Conservation (phyloP, 2,797 vertebrate genomes). For the Sphenodon punctatus region DNA sequence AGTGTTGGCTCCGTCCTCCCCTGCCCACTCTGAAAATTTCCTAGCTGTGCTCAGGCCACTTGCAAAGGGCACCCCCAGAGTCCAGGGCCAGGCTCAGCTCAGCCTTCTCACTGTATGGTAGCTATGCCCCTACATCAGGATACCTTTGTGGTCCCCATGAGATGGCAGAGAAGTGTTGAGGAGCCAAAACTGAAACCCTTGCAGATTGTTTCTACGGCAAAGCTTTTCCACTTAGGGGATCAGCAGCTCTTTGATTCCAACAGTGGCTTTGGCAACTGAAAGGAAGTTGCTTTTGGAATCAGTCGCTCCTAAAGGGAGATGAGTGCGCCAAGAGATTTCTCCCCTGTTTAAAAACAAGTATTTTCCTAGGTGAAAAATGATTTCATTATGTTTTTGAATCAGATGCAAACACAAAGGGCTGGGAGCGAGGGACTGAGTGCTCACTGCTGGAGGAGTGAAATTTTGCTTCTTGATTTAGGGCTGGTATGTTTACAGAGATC, state of each 20-base stretch:
- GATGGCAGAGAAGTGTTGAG: background rate
- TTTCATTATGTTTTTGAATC: background rate
- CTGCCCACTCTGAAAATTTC: too few relatives aligned
- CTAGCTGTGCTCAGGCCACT: too few relatives aligned
- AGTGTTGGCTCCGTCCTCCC: too few relatives aligned
- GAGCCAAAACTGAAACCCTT: background rate
- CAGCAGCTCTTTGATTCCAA: rapidly evolving
- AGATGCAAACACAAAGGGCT: background rate
- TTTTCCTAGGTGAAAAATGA: background rate
- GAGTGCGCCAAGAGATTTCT: background rate
- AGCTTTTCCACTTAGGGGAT: rapidly evolving
- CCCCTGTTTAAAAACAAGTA: background rate
- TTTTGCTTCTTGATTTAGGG: background rate
- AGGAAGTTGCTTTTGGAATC: background rate
- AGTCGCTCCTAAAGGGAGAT: background rate
- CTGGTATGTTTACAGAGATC: background rate
- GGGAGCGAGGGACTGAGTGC: background rate
- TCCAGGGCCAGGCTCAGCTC: too few relatives aligned
- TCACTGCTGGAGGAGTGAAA: background rate
- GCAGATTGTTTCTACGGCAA: background rate
- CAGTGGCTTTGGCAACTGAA: background rate
- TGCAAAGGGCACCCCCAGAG: too few relatives aligned
- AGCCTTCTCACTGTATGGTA: too few relatives aligned
- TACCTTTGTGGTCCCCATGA: too few relatives aligned
- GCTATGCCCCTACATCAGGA: too few relatives aligned